Evolutionary conservation across 2,888 invertebrate genomes (phyloP).

Genomic region (Sturmia bella): DNA sequence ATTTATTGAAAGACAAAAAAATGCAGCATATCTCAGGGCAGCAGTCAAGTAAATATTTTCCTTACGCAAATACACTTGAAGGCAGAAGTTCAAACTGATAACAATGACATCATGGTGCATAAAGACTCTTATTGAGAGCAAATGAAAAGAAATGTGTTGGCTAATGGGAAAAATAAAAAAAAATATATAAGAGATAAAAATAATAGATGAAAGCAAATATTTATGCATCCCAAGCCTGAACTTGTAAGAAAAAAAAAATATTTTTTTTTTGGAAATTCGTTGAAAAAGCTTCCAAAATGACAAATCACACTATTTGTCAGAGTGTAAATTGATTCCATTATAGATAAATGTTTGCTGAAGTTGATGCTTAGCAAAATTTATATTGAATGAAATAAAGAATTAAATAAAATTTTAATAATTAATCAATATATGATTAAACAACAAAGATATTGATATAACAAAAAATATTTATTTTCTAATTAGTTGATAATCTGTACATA

Average conservation of each 20-base stretch:
- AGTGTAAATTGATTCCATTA: constrained; percentile 19
- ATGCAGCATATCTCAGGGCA: constrained; percentile 9
- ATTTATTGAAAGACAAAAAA: neutral
- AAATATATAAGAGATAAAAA: no score
- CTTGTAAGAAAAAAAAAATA: no score
- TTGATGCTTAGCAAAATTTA: neutral
- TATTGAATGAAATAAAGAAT: neutral
- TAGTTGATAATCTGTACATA: no score
- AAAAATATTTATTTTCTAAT: no score
- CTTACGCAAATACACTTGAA: neutral
- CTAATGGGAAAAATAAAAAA: neutral
- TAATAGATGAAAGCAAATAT: no score
- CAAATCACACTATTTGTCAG: constrained; percentile 4
- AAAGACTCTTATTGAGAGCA: neutral
- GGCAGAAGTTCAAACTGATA: constrained; percentile 25
- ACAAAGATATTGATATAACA: no score
- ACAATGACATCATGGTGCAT: constrained; percentile 31
- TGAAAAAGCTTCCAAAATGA: no score
- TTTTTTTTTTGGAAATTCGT: no score
- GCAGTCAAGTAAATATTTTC: neutral
- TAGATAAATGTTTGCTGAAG: constrained; percentile 28
- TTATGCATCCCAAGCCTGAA: no score
- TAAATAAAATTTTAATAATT: neutral
- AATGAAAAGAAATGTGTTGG: neutral
- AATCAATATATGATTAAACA: no score